Evolutionary conservation across 2,888 invertebrate genomes (phyloP), one percentile per base, ranked within the genome.

Genomic region (Apamea anceps): DNA sequence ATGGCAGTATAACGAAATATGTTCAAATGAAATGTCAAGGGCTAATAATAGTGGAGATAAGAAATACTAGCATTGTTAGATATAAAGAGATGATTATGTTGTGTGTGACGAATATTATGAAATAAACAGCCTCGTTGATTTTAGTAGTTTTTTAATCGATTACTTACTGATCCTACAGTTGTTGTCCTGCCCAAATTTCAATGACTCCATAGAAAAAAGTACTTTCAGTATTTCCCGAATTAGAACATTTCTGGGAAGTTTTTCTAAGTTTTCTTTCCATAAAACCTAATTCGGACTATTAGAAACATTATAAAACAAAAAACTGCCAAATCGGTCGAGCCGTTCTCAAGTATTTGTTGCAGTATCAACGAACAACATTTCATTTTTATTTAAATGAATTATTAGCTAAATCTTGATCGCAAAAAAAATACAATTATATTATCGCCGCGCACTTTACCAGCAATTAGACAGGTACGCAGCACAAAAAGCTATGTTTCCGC

Each of bases 401-500:
- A 10, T 42, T 67, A 25, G 0, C 1, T 0, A 62, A 42, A 25
- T 15, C 32, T 4, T 8, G 13, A 67, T n/a, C 4, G 25, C 21
- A 48, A 57, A 32, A 57, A 65, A 13, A n/a, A 25, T 2, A 57
- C 1, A 10, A 7, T n/a, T 8, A 0, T 2, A 25, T 8, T 42
- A 5, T 70, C 25, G 37, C 18, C n/a, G 18, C 28, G 10, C 37
- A n/a, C 8, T 15, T 21, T 5, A 65, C 2, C 15, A 10, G 21
- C 2, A 63, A n/a, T 13, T 12, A 12, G 0, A 18, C 13, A 1
- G 5, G 15, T 7, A 98, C 97, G 97, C 97, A 97, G 97, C 18
- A 15, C 68, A 82, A 87, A 95, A 96, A 91, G 77, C 83, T 91
- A 92, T 98, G 98, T 98, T 98, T 98, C 97, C 98, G 98, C 98